A percentile compares a stretch with the other conserved stretches of the same genome.
phyloP scores from a whole-genome alignment of 2,113 vertebrate species.

The Peucedramus taeniatus region DNA sequence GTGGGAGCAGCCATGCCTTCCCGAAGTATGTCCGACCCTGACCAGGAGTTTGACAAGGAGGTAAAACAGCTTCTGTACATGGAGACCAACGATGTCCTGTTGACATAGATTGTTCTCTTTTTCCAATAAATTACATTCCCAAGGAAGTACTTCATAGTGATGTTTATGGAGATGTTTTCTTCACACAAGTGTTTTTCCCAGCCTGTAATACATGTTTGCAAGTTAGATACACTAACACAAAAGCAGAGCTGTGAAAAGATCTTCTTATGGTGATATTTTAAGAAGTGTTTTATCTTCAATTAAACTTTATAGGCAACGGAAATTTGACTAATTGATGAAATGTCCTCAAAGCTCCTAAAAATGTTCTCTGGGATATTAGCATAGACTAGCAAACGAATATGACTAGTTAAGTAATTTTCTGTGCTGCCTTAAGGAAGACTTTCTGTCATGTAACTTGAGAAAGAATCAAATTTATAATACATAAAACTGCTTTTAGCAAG shows the following conservation, averaged over 20 bases:
- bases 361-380: constrained; percentile 42
- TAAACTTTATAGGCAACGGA: constrained; percentile 1
- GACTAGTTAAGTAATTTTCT: constrained; percentile 14
- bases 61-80: constrained; percentile 56
- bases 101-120: not conserved
- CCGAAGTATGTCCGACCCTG: constrained; percentile 81
- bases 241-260: not conserved
- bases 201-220: not conserved
- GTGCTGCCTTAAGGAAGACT: constrained; percentile 19
- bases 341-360: constrained; percentile 42
- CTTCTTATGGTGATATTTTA: constrained; percentile 1
- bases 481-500: not conserved
- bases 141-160: not conserved
- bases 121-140: not conserved
- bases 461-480: not conserved
- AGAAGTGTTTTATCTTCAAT: not conserved
- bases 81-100: fast-evolving
- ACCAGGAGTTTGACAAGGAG: constrained; percentile 93
- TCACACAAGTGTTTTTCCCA: not conserved
- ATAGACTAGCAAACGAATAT: constrained; percentile 17
- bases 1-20: constrained; percentile 80
- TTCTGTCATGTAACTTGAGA: not conserved
- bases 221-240: not conserved
- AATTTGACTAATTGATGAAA: constrained; percentile 54
- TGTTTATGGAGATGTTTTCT: not conserved